phyloP scores from a whole-genome alignment of 2,113 vertebrate species.

The Anthoscopus minutus region DNA sequence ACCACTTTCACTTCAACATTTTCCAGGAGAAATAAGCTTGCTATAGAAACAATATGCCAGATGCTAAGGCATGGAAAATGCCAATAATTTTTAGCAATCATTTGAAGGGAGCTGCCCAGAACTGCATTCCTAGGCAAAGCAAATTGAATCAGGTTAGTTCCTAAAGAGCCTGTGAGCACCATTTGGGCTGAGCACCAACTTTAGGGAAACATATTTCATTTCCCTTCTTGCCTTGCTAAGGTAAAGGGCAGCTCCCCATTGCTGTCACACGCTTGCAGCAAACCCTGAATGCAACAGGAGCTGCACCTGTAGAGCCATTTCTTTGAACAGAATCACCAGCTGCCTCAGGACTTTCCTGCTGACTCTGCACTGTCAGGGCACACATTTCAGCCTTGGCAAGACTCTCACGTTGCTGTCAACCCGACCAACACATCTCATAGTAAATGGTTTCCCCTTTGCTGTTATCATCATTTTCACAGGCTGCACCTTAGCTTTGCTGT shows the following conservation, averaged over 20 bases:
- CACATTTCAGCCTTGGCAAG: not conserved
- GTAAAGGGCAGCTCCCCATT: not conserved
- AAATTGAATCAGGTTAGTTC: not conserved
- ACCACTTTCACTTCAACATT: not conserved
- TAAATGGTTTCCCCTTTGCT: conserved; percentile 27
- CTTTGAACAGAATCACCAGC: not conserved
- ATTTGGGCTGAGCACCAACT: not conserved
- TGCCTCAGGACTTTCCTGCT: not conserved
- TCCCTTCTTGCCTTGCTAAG: not conserved
- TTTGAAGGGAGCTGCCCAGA: not conserved
- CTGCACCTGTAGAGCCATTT: not conserved
- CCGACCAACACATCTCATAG: not conserved
- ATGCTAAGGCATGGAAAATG: not conserved
- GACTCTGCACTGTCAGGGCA: not conserved
- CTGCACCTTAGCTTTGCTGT: not conserved
- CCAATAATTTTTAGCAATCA: not conserved
- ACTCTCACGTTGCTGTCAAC: not conserved
- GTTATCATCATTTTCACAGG: conserved; percentile 29
- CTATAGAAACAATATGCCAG: not conserved
- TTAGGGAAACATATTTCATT: not conserved
- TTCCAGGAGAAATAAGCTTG: not conserved
- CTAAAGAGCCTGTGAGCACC: not conserved
- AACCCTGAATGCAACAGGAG: not conserved
- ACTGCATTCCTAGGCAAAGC: not conserved
- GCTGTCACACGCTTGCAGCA: not conserved